Evolutionary conservation across 2,113 vertebrate species (phyloP).

Genomic region (Orthonyx spaldingii): DNA sequence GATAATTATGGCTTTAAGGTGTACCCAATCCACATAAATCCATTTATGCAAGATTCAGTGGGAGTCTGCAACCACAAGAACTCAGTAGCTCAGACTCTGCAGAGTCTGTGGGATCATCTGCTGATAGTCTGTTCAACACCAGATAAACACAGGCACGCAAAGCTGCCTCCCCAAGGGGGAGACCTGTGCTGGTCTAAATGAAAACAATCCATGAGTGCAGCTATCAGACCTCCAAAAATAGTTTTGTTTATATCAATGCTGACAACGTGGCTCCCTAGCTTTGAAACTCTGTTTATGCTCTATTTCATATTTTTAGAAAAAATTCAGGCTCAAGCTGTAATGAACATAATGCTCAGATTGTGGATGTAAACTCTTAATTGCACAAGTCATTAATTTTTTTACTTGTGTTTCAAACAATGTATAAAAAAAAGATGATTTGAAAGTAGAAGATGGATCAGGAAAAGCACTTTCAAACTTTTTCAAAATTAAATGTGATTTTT

Average conservation of each 20-base stretch:
- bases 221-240: neutral
- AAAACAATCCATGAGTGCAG: neutral
- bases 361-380: fast-evolving
- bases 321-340: neutral
- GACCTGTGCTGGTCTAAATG: neutral
- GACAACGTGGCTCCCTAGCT: neutral
- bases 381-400: neutral
- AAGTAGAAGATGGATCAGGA: neutral
- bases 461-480: neutral
- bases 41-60: neutral
- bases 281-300: neutral
- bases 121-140: neutral
- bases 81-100: neutral
- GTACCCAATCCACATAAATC: neutral
- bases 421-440: neutral
- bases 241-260: neutral
- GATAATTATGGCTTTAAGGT: neutral
- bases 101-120: neutral
- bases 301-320: neutral
- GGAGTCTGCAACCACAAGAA: neutral
- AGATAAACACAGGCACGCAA: neutral
- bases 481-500: neutral
- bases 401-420: neutral
- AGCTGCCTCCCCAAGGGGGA: neutral
- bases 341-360: neutral